phyloP scores from a whole-genome alignment of 2,113 vertebrate species.

The Ariopsis seemanni region DNA sequence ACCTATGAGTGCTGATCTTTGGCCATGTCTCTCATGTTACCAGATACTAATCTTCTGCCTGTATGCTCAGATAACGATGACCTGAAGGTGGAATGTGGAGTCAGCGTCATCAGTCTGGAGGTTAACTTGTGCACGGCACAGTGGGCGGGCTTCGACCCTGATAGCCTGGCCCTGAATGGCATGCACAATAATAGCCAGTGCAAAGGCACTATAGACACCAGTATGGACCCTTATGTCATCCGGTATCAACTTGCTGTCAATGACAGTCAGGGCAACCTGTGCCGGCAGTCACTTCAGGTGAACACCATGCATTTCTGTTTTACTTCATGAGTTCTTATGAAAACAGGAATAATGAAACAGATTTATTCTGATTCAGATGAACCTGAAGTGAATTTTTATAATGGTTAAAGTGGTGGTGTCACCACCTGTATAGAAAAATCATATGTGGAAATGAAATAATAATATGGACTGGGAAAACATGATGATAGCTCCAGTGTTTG shows the following conservation, averaged over 20 bases:
- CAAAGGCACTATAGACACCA: constrained; percentile 63
- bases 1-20: not conserved
- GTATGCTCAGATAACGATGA: constrained; percentile 68
- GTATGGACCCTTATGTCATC: constrained; percentile 67
- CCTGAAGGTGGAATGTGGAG: constrained; percentile 69
- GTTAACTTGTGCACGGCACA: constrained; percentile 75
- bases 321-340: not conserved
- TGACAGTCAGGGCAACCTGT: constrained; percentile 67
- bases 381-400: not conserved
- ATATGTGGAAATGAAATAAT: not conserved
- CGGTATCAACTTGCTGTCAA: constrained; percentile 72
- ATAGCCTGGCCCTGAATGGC: constrained; percentile 70
- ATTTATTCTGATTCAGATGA: not conserved
- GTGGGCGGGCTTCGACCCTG: constrained; percentile 71
- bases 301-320: not conserved
- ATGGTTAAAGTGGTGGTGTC: not conserved
- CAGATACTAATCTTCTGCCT: not conserved
- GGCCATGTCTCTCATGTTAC: not conserved
- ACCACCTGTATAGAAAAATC: not conserved
- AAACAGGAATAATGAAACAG: not conserved
- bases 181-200: constrained; percentile 65
- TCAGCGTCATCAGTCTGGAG: constrained; percentile 65
- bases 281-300: constrained; percentile 72
- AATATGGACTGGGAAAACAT: not conserved
- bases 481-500: not conserved